Conservation (phyloP, 2,113 vertebrate genomes). For the Carollia perspicillata region DNA sequence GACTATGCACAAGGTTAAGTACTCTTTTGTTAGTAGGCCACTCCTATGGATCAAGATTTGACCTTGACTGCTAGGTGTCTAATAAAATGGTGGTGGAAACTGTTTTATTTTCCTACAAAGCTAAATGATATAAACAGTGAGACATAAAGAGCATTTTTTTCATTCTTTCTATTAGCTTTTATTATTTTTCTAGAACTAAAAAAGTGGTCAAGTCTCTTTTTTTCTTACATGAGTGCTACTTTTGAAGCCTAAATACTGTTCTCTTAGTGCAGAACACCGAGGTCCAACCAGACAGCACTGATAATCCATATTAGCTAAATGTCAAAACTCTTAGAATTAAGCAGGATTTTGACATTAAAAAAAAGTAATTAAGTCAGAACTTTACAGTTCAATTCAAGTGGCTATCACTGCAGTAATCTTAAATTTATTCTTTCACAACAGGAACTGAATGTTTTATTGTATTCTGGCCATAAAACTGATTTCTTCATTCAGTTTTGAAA, state of each 20-base stretch:
- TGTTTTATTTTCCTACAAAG: background rate
- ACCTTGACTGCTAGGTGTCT: background rate
- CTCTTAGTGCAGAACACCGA: background rate
- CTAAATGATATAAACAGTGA: background rate
- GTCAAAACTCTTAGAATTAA: background rate
- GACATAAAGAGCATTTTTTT: background rate
- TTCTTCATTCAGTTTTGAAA: slow-evolving; percentile 28
- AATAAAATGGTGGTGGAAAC: background rate
- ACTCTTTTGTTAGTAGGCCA: background rate
- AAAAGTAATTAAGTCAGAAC: background rate
- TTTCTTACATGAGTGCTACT: background rate
- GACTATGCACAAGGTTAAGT: background rate
- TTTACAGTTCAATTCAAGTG: background rate
- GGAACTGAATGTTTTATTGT: slow-evolving; percentile 40
- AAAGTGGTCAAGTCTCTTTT: background rate
- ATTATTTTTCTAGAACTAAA: background rate
- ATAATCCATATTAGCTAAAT: background rate
- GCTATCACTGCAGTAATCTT: background rate
- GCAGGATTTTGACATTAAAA: background rate
- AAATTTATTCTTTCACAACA: slow-evolving; percentile 48
- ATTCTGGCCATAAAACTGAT: slow-evolving; percentile 54
- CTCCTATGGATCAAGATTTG: background rate
- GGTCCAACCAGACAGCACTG: background rate
- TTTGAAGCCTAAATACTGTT: background rate
- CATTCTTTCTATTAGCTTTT: background rate